Conservation (phyloP, 2,113 vertebrate species). For the Ranitomeya imitator region DNA sequence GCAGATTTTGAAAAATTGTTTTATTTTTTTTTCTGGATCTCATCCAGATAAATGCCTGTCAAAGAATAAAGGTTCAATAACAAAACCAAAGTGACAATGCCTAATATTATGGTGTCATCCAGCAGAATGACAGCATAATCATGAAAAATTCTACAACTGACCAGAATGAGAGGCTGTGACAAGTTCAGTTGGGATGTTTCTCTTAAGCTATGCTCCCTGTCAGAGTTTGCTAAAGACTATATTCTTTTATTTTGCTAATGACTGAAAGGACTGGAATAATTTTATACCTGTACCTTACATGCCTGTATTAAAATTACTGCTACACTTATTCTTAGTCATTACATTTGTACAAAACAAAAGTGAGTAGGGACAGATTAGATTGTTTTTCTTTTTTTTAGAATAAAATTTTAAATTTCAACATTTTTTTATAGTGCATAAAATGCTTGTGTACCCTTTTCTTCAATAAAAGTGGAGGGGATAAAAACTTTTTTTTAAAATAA, state of each 20-base stretch:
- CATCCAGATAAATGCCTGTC: conserved; percentile 42
- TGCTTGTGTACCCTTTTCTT: too few relatives aligned
- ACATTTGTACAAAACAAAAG: too few relatives aligned
- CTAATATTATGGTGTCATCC: conserved; percentile 43
- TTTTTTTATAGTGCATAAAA: too few relatives aligned
- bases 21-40: conserved; percentile 22
- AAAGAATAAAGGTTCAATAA: conserved; percentile 43
- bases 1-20: background rate
- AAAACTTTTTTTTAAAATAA: too few relatives aligned
- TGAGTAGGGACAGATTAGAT: too few relatives aligned
- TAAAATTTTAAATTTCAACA: background rate
- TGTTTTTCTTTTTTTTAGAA: background rate
- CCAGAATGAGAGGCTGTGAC: conserved; percentile 21
- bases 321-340: background rate
- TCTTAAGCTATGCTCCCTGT: conserved; percentile 4
- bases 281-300: background rate
- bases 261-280: background rate
- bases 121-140: conserved; percentile 43
- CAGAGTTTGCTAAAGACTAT: background rate
- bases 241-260: conserved; percentile 18
- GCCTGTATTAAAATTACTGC: background rate
- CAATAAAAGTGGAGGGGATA: too few relatives aligned
- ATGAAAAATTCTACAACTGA: conserved; percentile 42
- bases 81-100: conserved; percentile 36
- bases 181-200: conserved; percentile 20